These are phyloP conservation scores for Phorcus lineatus DNA, from an alignment of 2,888 invertebrate species.

Conservation along the genomic window DNA sequence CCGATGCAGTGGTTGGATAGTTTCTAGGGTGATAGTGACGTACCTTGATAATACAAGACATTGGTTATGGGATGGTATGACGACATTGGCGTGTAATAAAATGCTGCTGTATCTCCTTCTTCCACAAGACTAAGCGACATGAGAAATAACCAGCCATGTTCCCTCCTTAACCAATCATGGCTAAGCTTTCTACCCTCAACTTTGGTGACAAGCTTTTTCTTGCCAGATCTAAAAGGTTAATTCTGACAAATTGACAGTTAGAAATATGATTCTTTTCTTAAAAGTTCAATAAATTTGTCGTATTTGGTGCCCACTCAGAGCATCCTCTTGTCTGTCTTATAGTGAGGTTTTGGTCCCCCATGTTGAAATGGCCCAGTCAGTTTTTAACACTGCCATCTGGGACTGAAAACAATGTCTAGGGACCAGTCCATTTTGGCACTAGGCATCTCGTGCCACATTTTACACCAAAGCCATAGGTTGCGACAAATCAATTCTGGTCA, in stretches of 20 bases:
- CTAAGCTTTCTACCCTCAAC: background rate
- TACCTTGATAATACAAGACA: background rate
- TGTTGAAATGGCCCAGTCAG: background rate
- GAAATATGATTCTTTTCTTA: too few relatives aligned
- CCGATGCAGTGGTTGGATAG: too few relatives aligned
- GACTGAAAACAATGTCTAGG: constrained; percentile 20
- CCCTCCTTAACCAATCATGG: background rate
- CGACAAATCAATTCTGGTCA: background rate
- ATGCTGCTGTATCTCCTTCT: background rate
- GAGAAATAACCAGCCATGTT: background rate
- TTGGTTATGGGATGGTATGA: background rate
- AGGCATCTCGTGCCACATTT: background rate
- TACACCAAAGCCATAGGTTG: background rate
- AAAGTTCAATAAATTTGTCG: too few relatives aligned
- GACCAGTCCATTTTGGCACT: constrained; percentile 8
- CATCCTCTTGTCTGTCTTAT: background rate
- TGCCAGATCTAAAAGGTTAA: too few relatives aligned
- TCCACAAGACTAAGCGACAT: background rate
- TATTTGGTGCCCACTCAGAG: too few relatives aligned
- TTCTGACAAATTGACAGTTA: too few relatives aligned
- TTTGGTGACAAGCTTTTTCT: background rate
- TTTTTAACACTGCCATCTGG: constrained; percentile 18
- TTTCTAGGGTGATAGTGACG: too few relatives aligned
- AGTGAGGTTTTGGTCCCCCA: background rate
- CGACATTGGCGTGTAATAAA: background rate